phyloP scores from a whole-genome alignment of 2,113 vertebrate species.

The Amblyornis subalaris region DNA sequence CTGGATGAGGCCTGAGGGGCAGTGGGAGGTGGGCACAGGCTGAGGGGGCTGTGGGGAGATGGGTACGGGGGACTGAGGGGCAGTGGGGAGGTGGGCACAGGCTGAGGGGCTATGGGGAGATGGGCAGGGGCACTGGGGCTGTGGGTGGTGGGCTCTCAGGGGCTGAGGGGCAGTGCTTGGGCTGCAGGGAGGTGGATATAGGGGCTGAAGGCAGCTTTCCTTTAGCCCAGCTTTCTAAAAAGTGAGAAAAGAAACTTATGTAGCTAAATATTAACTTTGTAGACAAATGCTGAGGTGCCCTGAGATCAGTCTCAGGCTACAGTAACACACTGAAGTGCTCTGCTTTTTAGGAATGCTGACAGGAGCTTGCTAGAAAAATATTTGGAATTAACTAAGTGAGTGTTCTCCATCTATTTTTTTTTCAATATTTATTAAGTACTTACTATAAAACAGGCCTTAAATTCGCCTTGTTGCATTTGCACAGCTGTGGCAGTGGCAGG shows the following conservation, averaged over 20 bases:
- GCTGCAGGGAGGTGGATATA: no score
- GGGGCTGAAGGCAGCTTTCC: background rate
- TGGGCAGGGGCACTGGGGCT: no score
- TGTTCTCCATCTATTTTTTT: accelerated
- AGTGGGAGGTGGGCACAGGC: background rate
- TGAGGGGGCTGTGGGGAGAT: background rate
- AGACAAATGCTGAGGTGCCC: background rate
- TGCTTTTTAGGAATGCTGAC: background rate
- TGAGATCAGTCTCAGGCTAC: background rate
- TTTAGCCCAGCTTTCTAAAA: background rate
- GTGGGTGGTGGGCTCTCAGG: no score
- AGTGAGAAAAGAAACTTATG: accelerated
- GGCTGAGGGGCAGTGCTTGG: no score
- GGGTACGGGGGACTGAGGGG: background rate
- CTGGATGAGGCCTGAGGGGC: no score
- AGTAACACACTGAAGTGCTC: background rate
- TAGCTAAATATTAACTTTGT: background rate
- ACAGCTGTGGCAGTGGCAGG: background rate
- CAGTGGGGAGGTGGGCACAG: background rate
- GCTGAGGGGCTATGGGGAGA: no score
- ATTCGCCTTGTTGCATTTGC: background rate
- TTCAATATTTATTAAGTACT: background rate
- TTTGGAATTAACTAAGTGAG: background rate
- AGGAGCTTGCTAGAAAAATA: background rate
- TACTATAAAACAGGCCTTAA: background rate